Evolutionary conservation across 2,113 vertebrate species (phyloP).

Genomic region (Carassius carassius): DNA sequence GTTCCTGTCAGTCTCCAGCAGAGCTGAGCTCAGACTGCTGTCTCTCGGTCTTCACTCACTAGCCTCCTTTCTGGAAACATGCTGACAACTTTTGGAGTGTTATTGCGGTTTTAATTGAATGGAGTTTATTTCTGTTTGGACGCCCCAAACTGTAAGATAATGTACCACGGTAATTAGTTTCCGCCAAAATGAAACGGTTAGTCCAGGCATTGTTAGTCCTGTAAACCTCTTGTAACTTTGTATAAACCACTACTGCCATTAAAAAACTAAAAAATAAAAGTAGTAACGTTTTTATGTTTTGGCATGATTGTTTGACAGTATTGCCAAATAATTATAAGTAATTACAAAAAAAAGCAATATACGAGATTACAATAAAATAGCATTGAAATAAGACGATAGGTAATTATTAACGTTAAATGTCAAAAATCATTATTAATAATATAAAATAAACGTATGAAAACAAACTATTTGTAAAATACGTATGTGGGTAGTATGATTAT

Average conservation of each 20-base stretch:
- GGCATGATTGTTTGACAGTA: not conserved
- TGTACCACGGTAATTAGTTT: not conserved
- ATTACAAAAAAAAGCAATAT: not conserved
- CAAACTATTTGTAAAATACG: too few relatives aligned
- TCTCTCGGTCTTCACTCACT: not conserved
- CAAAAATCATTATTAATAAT: too few relatives aligned
- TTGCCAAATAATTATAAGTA: not conserved
- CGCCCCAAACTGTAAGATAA: not conserved
- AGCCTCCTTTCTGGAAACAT: not conserved
- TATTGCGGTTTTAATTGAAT: not conserved
- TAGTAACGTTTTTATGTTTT: too few relatives aligned
- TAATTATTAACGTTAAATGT: too few relatives aligned
- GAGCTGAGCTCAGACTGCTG: not conserved
- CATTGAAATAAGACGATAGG: not conserved
- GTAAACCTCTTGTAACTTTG: not conserved
- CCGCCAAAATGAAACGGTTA: not conserved
- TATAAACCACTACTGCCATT: too few relatives aligned
- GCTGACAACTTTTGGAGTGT: not conserved
- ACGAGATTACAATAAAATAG: not conserved
- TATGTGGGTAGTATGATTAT: not conserved
- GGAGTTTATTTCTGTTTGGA: not conserved
- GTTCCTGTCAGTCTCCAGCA: constrained; percentile 18
- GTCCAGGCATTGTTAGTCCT: not conserved
- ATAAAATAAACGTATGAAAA: too few relatives aligned
- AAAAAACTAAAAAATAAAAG: not conserved